Evolutionary conservation across 2,888 invertebrate genomes (phyloP), one percentile per base, ranked within the genome.

Genomic region (Tetheella fluctuosa): DNA sequence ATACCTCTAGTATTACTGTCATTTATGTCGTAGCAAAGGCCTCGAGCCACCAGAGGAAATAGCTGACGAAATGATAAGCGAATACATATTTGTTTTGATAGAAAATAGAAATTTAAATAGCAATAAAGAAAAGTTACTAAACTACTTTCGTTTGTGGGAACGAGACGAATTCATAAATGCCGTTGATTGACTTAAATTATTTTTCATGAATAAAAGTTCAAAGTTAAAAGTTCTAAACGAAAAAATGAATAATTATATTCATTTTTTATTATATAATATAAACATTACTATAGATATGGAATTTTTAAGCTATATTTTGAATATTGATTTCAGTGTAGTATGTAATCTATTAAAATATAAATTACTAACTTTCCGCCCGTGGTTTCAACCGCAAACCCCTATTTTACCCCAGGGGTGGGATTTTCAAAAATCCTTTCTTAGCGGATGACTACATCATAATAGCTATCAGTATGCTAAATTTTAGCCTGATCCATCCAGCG

Each of bases 81-180:
- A 48, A 48, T 48, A 15, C 17, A 48, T 48, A 48, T 48, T 48
- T 48, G 20, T 20, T 48, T 48, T 48, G 48, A 48, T 48, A 48
- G 8, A 48, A 48, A 48, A 48, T 48, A 48, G 48, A 48, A 48
- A 48, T 48, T 48, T 48, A 48, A 42, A 42, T 10, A 42, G n/a
- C 42, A 17, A 17, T 42, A 17, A 48, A 48, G 20, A 48, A 20
- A 48, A 48, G 48, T 20, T 1, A 20, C 20, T 48, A 20, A 8
- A 48, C 48, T 48, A 48, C 48, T 48, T 48, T 48, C 48, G 17
- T 48, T 20, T 20, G 8, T 48, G n/a, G 39, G n/a, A n/a, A 42
- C 42, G 17, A 42, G 42, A 42, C 17, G 42, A 42, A 42, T 42
- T 17, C 7, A 10, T 42, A 42, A 42, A 5, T 6, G 17, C 17